These are phyloP conservation scores for Malthinus seriepunctatus DNA, from an alignment of 2,888 invertebrate species.

Conservation along the genomic window DNA sequence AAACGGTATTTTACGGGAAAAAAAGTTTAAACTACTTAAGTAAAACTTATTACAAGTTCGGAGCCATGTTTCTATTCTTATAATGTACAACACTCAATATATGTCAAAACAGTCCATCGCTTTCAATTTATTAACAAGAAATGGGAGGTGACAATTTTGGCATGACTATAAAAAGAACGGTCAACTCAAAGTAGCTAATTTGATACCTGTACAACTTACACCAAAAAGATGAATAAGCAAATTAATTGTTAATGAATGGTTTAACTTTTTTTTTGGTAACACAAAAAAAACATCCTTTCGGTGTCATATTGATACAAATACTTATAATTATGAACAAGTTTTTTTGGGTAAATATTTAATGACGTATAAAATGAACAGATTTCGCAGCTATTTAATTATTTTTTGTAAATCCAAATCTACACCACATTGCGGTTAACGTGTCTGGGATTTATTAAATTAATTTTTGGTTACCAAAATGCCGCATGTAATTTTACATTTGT, in stretches of 20 bases:
- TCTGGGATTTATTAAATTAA: no score
- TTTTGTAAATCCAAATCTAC: no score
- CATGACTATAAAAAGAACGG: conserved; percentile 3
- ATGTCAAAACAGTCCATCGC: conserved; percentile 3
- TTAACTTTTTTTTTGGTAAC: neutral
- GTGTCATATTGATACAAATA: no score
- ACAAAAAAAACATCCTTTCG: no score
- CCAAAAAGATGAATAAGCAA: conserved; percentile 2
- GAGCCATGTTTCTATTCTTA: neutral
- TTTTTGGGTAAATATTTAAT: no score
- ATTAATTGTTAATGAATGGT: conserved; percentile 5
- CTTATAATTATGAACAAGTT: no score
- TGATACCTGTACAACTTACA: conserved; percentile 7
- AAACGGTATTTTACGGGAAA: neutral
- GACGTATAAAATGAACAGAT: no score
- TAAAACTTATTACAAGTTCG: conserved; percentile 1
- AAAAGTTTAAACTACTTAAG: neutral
- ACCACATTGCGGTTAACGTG: no score
- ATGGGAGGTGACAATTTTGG: conserved; percentile 6
- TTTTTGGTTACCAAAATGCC: no score
- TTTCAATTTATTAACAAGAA: conserved; percentile 5
- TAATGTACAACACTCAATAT: conserved; percentile 1
- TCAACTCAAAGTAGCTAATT: conserved; percentile 4
- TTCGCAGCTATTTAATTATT: no score
- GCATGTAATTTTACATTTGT: no score